phyloP scores from a whole-genome alignment of 2,797 vertebrate species.

The Falco berigora region DNA sequence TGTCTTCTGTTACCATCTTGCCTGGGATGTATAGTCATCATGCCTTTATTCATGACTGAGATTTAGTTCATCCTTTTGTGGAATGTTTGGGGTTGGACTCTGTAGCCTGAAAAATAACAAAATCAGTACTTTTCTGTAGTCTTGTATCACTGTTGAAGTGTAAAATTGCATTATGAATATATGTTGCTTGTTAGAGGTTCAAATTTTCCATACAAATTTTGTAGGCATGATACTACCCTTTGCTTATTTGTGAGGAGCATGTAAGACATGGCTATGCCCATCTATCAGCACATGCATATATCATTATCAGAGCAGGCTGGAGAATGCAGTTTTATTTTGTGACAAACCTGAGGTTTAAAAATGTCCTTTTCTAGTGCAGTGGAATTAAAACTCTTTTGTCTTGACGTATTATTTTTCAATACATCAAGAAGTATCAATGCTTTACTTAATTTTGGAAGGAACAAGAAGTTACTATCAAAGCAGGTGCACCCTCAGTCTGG shows the following conservation, averaged over 20 bases:
- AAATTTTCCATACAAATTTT: neutral
- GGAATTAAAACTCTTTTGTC: neutral
- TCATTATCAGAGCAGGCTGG: neutral
- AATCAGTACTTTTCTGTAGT: neutral
- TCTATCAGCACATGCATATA: neutral
- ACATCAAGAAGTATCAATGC: neutral
- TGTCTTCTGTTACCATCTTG: neutral
- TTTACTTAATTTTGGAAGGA: neutral
- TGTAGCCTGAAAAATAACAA: neutral
- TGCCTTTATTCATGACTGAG: neutral
- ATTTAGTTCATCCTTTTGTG: neutral
- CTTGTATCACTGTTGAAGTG: neutral
- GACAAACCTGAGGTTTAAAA: neutral
- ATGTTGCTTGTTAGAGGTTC: neutral
- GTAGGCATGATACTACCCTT: neutral
- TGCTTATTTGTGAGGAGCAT: neutral
- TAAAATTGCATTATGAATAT: neutral
- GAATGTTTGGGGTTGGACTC: neutral
- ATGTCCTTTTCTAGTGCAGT: neutral
- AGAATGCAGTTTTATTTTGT: neutral
- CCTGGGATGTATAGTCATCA: neutral
- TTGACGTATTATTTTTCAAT: neutral
- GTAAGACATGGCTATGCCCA: neutral
- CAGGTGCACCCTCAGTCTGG: neutral
- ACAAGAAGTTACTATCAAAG: neutral